Evolutionary conservation across 2,113 vertebrate genomes (phyloP), one percentile per base, ranked within the genome.

Genomic region (Oncorhynchus clarkii): DNA sequence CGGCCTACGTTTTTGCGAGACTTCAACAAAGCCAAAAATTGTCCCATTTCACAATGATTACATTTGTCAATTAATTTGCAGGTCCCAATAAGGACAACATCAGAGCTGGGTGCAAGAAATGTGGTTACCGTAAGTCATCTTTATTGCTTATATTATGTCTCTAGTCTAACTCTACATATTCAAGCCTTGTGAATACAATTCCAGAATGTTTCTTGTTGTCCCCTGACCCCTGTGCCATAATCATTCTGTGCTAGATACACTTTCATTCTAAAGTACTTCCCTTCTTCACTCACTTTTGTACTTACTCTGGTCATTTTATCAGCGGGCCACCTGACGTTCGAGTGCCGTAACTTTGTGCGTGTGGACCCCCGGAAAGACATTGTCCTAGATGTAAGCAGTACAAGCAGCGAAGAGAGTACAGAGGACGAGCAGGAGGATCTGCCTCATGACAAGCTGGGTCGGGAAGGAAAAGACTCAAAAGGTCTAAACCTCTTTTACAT

Each of bases 311-410:
- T 80, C 88, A 29, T 89, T 87, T 79, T 88, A 27, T 89, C 87
- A 99, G 98, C 98, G 72, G 98, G 98, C 49, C 98, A 99, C 80
- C 91, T 99, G 81, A 99, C 98, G 1, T 99, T 98, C 74, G 98
- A 99, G 89, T 99, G 98, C 80, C 93, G 96, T 80, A 99, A 99
- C 85, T 99, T 99, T 90, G 96, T 99, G 70, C 90, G 97, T 31
- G 98, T 99, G 72, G 98, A 99, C 81, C 98, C 97, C 11, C 95
- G 96, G 84, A 97, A 98, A 81, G 98, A 99, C 90, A 98, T 99
- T n/a, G 97, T 99, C 75, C 88, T 99, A 85, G 98, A 99, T 66
- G 96, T 99, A n/a, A 99, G 98, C 91, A 99, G 98, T 88, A 99
- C 98, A 66, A 99, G 98, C 87, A 96, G 87, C 39, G 98, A 99